Evolutionary conservation across 2,888 invertebrate genomes (phyloP), one percentile per base, ranked within the genome.

Genomic region (Aspidiotus destructor): DNA sequence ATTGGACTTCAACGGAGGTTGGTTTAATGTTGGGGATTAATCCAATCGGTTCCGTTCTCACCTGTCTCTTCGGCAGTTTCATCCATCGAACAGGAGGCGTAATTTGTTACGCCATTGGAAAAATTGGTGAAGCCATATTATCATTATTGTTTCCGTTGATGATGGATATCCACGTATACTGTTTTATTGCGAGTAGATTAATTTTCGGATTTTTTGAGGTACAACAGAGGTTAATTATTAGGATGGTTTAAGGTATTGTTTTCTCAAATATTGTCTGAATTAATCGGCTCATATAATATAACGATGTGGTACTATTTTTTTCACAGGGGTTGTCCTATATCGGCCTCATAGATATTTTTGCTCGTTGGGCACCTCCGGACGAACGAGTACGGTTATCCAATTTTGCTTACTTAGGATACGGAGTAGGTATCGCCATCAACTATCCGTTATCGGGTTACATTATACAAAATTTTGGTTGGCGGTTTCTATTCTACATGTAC

Each of bases 1-100:
- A 48, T n/a, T 48, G 48, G 48, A 48, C 10, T n/a, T 48, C 48
- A n/a, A 48, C n/a, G 48, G 48, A 48, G 48, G n/a, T 48, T 48
- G 48, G 48, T 48, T 48, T 48, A 2, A 48, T 48, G 3, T n/a
- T 48, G 3, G n/a, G 48, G 10, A 48, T n/a, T 11, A 13, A 13
- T 48, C n/a, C 48, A 13, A 48, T 48, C n/a, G 48, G 48, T 13
- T n/a, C 10, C 48, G 48, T 48, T 48, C n/a, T 48, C n/a, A 13
- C 48, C 10, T 48, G 10, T 48, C 48, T 48, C n/a, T 11, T 11
- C 6, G 48, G 48, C 10, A 3, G 10, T 48, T 11, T 48, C 48
- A n/a, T 48, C 48, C 48, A 48, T n/a, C 10, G n/a, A 48, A 13
- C n/a, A 13, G 48, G 48, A 11, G n/a, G 48, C 6, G 48, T 48